Evolutionary conservation across 1,140 invertebrate genomes (phyloP), one percentile per base, ranked within the genome.

Genomic region (Argopecten irradians): DNA sequence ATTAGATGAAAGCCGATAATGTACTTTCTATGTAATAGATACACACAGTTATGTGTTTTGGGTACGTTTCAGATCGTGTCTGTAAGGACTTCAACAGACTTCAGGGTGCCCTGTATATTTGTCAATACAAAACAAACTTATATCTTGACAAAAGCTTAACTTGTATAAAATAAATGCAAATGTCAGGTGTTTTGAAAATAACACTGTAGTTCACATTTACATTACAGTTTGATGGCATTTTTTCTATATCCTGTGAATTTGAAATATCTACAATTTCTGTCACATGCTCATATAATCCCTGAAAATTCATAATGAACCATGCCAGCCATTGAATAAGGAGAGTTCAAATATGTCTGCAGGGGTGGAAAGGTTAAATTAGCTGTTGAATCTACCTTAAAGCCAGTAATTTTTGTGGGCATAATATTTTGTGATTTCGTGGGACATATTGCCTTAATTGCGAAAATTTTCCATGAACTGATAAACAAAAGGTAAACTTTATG

Each of bases 1-100:
- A 71, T 71, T 71, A 71, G 55, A 71, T n/a, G 55, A 71, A 71
- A 71, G 55, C 55, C 55, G 22, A 71, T 71, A 71, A 71, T 28
- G 55, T 71, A 71, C 55, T 71, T 71, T 71, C 1, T 1, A 5
- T 71, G 55, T 71, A 71, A 71, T 71, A 71, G n/a, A 71, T 71
- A 71, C 16, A 71, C 55, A n/a, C n/a, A 28, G 55, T n/a, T 71
- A 71, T 71, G 55, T 71, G 55, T 71, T 71, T n/a, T n/a, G 55
- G n/a, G 16, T 71, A 71, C 55, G 28, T 71, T 71, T 22, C 7
- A n/a, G 55, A 71, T 28, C 13, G n/a, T n/a, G n/a, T 55, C 3
- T 19, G 16, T 55, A 11, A 55, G 22, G 55, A n/a, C 28, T 28
- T 28, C 8, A 8, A n/a, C 55, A n/a, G 55, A 71, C 19, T 28